Evolutionary conservation across 2,797 vertebrate species (phyloP).

Genomic region (Ctenopoma multispine): DNA sequence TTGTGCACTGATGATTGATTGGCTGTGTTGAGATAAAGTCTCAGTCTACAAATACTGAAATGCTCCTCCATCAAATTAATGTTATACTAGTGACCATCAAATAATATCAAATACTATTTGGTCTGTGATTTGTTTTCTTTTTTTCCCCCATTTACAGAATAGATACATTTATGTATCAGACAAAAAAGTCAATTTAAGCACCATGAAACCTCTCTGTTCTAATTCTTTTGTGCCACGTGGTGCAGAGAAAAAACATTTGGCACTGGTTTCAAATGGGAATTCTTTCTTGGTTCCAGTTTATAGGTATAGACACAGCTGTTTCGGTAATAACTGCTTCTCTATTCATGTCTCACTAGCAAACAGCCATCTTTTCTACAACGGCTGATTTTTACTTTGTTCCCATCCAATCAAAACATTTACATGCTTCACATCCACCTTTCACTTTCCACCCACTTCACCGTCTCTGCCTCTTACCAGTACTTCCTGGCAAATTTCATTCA

Average conservation of each 20-base stretch:
- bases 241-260: no score
- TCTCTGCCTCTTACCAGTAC: slow-evolving; percentile 91
- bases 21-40: background rate
- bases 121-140: no score
- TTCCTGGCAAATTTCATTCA: slow-evolving; percentile 93
- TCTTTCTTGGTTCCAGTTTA: no score
- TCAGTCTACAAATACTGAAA: background rate
- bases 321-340: no score
- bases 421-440: background rate
- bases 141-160: no score
- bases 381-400: background rate
- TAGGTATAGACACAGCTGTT: background rate
- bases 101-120: background rate
- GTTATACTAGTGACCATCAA: background rate
- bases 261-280: no score
- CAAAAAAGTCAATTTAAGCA: no score
- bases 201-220: no score
- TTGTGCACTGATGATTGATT: background rate
- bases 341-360: background rate
- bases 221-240: no score
- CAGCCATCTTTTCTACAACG: background rate
- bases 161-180: no score
- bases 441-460: background rate
- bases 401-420: background rate
- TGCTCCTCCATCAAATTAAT: background rate